Conservation (phyloP, 2,113 vertebrate species). For the Eira barbara region DNA sequence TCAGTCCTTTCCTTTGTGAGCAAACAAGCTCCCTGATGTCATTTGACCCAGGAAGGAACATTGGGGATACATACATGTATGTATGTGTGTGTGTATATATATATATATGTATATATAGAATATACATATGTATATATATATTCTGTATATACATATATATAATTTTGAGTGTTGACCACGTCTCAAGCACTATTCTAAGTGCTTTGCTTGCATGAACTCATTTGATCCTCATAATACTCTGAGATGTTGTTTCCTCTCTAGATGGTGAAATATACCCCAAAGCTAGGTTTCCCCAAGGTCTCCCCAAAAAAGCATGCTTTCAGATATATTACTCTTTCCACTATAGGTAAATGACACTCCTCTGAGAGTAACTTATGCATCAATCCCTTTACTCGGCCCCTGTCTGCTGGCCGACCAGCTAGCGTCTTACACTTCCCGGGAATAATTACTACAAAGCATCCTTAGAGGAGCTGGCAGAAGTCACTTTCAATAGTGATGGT, state of each 20-base stretch:
- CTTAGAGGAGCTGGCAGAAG: background rate
- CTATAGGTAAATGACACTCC: background rate
- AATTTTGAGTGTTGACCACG: background rate
- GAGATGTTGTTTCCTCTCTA: background rate
- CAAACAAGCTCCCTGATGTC: background rate
- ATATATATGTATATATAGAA: no score
- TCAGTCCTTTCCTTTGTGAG: background rate
- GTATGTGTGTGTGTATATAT: no score
- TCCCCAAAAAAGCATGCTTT: background rate
- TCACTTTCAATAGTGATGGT: background rate
- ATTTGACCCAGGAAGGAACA: background rate
- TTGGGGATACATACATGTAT: background rate
- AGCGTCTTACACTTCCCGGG: background rate
- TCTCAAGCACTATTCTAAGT: background rate
- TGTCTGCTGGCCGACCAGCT: background rate
- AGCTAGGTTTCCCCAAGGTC: background rate
- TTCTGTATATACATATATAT: no score
- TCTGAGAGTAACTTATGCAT: background rate
- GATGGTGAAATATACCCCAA: background rate
- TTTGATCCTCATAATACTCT: background rate
- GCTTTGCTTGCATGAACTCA: background rate
- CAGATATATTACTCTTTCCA: background rate
- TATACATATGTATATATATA: no score
- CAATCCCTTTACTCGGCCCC: background rate
- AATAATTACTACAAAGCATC: background rate